Conservation (phyloP, 2,113 vertebrate genomes). For the Pteruthius melanotis region DNA sequence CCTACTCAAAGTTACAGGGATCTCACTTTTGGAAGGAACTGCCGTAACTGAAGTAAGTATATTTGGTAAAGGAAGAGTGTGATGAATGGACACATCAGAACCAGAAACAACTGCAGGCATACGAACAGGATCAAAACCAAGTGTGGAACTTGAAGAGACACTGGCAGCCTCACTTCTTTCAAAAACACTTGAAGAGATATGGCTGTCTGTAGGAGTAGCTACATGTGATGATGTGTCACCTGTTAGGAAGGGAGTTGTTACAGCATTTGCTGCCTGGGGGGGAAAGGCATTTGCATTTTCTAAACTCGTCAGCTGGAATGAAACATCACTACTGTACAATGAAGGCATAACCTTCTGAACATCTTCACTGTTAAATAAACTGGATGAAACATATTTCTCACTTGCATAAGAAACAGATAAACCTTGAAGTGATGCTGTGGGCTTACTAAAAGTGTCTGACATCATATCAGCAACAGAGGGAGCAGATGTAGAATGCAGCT, state of each 20-base stretch:
- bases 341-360: constrained; percentile 61
- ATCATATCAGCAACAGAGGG: constrained; percentile 22
- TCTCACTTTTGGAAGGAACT: constrained; percentile 59
- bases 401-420: constrained; percentile 61
- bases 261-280: background rate
- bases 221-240: constrained; percentile 21
- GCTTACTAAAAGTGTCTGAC: constrained; percentile 53
- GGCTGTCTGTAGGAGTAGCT: constrained; percentile 41
- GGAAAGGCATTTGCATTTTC: constrained; percentile 43
- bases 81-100: constrained; percentile 33
- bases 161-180: constrained; percentile 49
- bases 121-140: constrained; percentile 46
- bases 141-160: constrained; percentile 42
- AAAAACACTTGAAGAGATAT: constrained; percentile 22
- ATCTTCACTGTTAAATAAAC: constrained; percentile 64
- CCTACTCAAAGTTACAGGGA: constrained; percentile 59
- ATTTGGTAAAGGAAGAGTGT: constrained; percentile 60
- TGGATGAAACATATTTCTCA: constrained; percentile 59
- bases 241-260: constrained; percentile 62
- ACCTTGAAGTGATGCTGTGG: constrained; percentile 56
- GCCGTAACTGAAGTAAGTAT: constrained; percentile 74
- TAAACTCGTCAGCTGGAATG: constrained; percentile 58
- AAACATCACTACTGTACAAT: constrained; percentile 45
- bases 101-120: constrained; percentile 56
- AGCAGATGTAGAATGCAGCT: constrained; percentile 51